phyloP scores from a whole-genome alignment of 1,140 invertebrate genomes.

The Conopomorpha cramerella region DNA sequence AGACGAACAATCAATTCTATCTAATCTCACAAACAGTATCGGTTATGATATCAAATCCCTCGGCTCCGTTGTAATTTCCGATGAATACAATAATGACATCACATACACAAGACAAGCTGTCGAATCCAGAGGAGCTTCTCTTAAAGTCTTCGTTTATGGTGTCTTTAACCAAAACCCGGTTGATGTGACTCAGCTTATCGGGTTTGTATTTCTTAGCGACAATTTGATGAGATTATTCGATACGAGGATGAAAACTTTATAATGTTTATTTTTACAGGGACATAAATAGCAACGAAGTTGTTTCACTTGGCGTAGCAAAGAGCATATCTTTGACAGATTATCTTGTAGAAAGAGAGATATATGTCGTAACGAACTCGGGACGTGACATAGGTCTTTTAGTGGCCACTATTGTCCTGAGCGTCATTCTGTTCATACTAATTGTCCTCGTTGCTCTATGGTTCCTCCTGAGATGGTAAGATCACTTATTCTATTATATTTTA shows the following conservation, averaged over 20 bases:
- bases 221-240: neutral
- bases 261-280: constrained; percentile 21
- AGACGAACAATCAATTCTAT: constrained; percentile 25
- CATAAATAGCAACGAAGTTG: constrained; percentile 22
- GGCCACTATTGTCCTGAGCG: constrained; percentile 32
- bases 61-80: constrained; percentile 25
- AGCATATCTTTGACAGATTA: constrained; percentile 37
- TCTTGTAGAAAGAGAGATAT: constrained; percentile 26
- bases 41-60: constrained; percentile 35
- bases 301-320: constrained; percentile 15
- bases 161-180: constrained; percentile 27
- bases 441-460: constrained; percentile 21
- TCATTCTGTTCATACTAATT: constrained; percentile 30
- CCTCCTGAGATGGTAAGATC: constrained; percentile 33
- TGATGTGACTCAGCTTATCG: constrained; percentile 15
- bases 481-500: constrained; percentile 11
- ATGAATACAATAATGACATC: no score
- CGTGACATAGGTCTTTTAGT: constrained; percentile 32
- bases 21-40: constrained; percentile 17
- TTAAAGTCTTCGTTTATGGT: constrained; percentile 40
- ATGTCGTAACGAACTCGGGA: constrained; percentile 11
- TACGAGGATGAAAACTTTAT: neutral
- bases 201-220: constrained; percentile 14
- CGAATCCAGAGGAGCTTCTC: constrained; percentile 12
- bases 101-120: constrained; percentile 7